Evolutionary conservation across 1,140 invertebrate species (phyloP), one percentile per base, ranked within the genome.

Genomic region (Macrobrachium nipponense): DNA sequence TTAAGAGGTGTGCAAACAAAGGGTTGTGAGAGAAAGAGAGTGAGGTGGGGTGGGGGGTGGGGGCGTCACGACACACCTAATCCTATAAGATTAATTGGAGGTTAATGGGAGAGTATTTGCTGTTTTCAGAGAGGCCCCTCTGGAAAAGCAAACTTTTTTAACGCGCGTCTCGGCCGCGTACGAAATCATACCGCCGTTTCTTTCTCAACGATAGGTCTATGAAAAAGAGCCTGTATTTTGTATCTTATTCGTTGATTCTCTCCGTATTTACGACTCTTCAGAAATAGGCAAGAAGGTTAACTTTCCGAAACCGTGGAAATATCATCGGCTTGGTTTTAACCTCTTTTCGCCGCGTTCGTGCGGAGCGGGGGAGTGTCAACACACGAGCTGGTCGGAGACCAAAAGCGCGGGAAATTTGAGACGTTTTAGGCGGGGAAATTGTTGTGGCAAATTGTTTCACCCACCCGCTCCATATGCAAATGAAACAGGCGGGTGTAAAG

Each of bases 71-170:
- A 60, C 78, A 44, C 72, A 44, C 82, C 82, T 83, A 75, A 75
- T 83, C 82, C 82, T 77, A 83, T 77, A 77, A 77, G 82, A 83
- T 77, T 83, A 83, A 83, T 83, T 83, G 82, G 82, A 0, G 82
- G 82, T 83, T 83, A 83, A 83, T 83, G 82, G 60, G 82, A 76
- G 82, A 73, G 61, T 83, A 83, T 83, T 83, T 83, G 82, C 82
- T 83, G 82, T 83, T 83, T 83, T 83, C 72, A 83, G 82, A 77
- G 73, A 12, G 51, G 8, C 51, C 73, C 82, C 60, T 43, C 64
- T 64, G 82, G 72, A 77, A 83, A 76, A 51, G 60, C 23, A 83
- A 83, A 64, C 72, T 77, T 44, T 51, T 51, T 51, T 51, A 51
- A 51, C 51, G 51, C 51, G 51, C 51, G 51, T 51, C 51, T 51